Evolutionary conservation across 2,797 vertebrate genomes (phyloP).

Genomic region (Pelodytes ibericus): DNA sequence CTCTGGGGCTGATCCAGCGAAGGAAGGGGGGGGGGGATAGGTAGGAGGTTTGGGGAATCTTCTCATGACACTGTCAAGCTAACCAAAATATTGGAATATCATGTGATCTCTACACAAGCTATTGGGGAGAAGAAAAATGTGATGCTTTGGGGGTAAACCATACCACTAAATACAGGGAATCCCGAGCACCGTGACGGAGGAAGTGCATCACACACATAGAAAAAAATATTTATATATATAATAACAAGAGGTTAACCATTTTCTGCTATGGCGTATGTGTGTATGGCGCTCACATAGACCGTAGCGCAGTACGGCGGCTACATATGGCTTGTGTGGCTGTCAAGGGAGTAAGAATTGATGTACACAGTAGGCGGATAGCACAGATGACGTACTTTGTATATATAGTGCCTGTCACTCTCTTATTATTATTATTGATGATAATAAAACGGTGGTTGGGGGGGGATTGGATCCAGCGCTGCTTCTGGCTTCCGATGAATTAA

Average conservation of each 20-base stretch:
- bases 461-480: no score
- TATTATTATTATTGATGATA: no score
- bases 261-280: no score
- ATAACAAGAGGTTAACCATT: no score
- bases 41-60: neutral
- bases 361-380: constrained; percentile 8
- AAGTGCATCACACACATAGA: neutral
- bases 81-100: constrained; percentile 26
- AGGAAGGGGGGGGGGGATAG: neutral
- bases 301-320: no score
- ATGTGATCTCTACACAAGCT: constrained; percentile 27
- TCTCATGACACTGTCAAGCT: constrained; percentile 20
- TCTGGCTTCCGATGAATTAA: no score
- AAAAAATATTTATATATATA: no score
- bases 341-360: no score
- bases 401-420: no score
- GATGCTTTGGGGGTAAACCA: neutral
- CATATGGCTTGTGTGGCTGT: no score
- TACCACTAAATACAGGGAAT: neutral
- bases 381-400: constrained; percentile 30
- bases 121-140: neutral
- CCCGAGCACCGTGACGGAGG: neutral
- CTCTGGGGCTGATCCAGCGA: neutral
- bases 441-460: no score
- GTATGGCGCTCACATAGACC: no score